Conservation (phyloP, 2,888 invertebrate genomes). For the Drosophila quinaria region DNA sequence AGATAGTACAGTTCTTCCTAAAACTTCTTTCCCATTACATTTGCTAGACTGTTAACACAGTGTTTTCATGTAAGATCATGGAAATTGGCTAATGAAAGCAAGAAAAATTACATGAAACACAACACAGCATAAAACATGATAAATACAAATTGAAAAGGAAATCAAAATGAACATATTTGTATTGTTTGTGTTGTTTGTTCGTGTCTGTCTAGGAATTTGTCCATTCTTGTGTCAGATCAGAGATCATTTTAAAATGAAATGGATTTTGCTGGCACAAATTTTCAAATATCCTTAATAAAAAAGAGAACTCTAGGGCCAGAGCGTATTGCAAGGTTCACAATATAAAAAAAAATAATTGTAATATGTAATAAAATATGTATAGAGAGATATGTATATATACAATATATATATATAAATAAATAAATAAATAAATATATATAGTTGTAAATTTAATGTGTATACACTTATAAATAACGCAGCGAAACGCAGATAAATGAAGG, state of each 20-base stretch:
- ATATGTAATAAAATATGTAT: slow-evolving; percentile 26
- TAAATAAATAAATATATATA: slow-evolving; percentile 17
- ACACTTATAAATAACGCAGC: slow-evolving; percentile 65
- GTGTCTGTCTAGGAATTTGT: slow-evolving; percentile 30
- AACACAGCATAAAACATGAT: slow-evolving; percentile 6
- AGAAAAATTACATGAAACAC: slow-evolving; percentile 1
- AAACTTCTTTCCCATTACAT: not conserved
- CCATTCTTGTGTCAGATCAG: not conserved
- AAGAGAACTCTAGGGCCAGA: slow-evolving; percentile 15
- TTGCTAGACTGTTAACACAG: not conserved
- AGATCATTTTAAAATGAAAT: not conserved
- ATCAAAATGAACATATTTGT: slow-evolving; percentile 16
- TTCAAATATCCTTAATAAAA: slow-evolving; percentile 24
- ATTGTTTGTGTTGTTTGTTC: slow-evolving; percentile 38
- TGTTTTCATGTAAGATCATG: not conserved
- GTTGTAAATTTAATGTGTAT: slow-evolving; percentile 41
- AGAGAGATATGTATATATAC: slow-evolving; percentile 25
- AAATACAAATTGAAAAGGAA: slow-evolving; percentile 13
- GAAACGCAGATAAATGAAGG: slow-evolving; percentile 49
- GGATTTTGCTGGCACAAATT: slow-evolving; percentile 40
- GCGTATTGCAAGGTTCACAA: slow-evolving; percentile 50
- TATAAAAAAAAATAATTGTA: slow-evolving; percentile 24
- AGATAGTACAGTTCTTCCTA: not conserved
- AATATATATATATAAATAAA: slow-evolving; percentile 21
- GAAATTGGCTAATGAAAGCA: not conserved